These are phyloP conservation scores for Silurus aristotelis DNA, from an alignment of 2,797 vertebrate species.

Conservation along the genomic window DNA sequence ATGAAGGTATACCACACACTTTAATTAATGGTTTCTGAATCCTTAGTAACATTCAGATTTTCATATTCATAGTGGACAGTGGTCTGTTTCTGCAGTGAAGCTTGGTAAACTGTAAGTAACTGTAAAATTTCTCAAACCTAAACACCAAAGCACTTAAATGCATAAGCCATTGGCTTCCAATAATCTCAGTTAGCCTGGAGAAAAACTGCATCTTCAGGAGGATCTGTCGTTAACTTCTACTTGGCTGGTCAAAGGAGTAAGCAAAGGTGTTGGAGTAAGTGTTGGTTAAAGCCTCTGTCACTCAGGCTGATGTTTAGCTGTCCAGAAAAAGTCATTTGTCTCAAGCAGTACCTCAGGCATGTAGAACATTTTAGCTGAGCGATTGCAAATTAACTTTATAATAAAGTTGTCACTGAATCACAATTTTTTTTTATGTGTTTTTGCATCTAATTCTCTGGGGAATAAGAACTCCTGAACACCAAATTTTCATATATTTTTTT, in stretches of 20 bases:
- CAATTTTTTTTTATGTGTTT: no score
- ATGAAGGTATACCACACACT: background rate
- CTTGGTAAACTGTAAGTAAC: background rate
- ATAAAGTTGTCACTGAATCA: no score
- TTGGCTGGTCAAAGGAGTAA: background rate
- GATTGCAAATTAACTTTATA: no score
- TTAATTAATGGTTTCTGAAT: background rate
- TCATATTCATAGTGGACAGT: background rate
- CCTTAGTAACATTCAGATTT: no score
- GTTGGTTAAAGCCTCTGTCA: background rate
- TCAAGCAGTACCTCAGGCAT: no score
- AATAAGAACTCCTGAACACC: no score
- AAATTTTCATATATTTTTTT: no score
- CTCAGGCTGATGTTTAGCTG: no score
- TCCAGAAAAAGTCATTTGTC: no score
- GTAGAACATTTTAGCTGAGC: no score
- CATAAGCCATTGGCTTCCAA: background rate
- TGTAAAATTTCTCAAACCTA: background rate
- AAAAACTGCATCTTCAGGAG: background rate
- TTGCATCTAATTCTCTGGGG: no score
- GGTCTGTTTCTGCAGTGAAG: background rate
- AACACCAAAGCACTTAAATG: background rate
- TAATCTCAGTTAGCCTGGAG: background rate
- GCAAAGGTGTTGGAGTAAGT: no score
- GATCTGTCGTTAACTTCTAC: background rate